These are phyloP conservation scores for Musca domestica DNA, from an alignment of 1,140 invertebrate species.

Conservation along the genomic window DNA sequence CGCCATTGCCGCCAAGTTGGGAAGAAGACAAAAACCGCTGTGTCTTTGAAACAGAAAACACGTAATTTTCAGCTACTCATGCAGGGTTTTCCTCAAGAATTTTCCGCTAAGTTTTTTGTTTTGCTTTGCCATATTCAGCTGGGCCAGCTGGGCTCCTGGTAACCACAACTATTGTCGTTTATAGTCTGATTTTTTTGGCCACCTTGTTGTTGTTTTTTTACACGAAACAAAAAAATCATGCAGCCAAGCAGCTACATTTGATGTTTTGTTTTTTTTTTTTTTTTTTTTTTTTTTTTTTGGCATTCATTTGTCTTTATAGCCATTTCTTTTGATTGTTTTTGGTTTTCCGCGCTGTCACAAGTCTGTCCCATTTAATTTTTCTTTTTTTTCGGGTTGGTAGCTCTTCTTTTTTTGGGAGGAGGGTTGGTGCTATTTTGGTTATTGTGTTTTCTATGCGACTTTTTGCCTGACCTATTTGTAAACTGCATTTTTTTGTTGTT, in stretches of 20 bases:
- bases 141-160: slow-evolving; percentile 4
- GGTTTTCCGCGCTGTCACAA: no score
- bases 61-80: no score
- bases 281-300: not conserved
- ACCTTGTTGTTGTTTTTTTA: not conserved
- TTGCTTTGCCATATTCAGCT: not conserved
- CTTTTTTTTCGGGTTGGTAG: no score
- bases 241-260: not conserved
- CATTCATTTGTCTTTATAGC: no score
- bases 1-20: no score
- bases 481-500: slow-evolving; percentile 1
- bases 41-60: no score
- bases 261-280: no score
- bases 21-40: no score
- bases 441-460: slow-evolving; percentile 2
- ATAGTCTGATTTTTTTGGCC: not conserved
- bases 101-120: not conserved
- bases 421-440: not conserved
- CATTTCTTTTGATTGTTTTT: no score
- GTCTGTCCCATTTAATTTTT: no score
- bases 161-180: not conserved
- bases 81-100: slow-evolving; percentile 14
- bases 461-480: slow-evolving; percentile 13
- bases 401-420: not conserved
- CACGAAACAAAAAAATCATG: not conserved